Conservation (phyloP, 2,888 invertebrate genomes). For the Miltochrista miniata region DNA sequence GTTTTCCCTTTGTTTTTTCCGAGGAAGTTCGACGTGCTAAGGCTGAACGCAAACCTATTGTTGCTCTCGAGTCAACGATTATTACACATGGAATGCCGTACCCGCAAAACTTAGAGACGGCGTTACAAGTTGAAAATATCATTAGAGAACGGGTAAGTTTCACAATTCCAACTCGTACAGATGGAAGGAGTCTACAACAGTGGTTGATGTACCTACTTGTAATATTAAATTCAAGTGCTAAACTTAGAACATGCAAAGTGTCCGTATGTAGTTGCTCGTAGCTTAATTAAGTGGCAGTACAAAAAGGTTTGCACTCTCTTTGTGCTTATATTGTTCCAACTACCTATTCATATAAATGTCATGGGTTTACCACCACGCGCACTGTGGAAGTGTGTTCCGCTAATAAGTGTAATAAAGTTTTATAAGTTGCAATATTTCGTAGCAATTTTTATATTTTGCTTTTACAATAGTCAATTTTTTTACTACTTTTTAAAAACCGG, state of each 20-base stretch:
- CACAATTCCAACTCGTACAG: not conserved
- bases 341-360: no score
- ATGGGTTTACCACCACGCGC: no score
- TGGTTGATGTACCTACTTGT: not conserved
- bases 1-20: conserved; percentile 66
- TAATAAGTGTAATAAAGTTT: no score
- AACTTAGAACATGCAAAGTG: conserved; percentile 15
- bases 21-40: conserved; percentile 88
- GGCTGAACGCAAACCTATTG: conserved; percentile 87
- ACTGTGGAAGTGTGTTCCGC: no score
- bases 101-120: conserved; percentile 95
- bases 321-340: no score
- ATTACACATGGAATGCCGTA: conserved; percentile 99
- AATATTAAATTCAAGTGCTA: conserved; percentile 10
- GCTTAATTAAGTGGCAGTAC: not conserved
- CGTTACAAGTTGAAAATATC: conserved; percentile 90
- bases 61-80: conserved; percentile 98
- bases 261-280: not conserved
- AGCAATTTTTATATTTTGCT: no score
- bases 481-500: no score
- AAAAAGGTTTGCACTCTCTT: no score
- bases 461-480: no score
- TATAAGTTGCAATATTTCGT: no score
- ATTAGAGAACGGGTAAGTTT: conserved; percentile 86
- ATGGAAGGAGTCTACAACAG: not conserved